phyloP scores from a whole-genome alignment of 2,113 vertebrate species.

The Zosterops borbonicus region DNA sequence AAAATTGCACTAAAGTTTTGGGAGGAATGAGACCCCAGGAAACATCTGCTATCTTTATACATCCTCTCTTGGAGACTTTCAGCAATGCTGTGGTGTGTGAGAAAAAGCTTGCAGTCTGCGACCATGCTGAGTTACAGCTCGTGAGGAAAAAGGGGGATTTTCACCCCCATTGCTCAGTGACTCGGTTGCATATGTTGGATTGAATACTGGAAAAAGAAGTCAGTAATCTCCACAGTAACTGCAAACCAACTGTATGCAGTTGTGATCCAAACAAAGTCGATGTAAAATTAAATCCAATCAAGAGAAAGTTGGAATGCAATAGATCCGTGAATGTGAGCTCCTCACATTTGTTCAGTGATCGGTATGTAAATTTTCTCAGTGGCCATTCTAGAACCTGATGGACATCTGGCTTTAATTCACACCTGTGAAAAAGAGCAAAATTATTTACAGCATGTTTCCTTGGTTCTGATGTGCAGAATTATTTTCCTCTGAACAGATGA shows the following conservation, averaged over 20 bases:
- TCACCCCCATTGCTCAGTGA: slow-evolving; percentile 65
- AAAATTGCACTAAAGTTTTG: slow-evolving; percentile 64
- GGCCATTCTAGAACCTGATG: slow-evolving; percentile 54
- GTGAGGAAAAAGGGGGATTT: slow-evolving; percentile 63
- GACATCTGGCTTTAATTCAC: slow-evolving; percentile 58
- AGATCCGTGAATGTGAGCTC: slow-evolving; percentile 53
- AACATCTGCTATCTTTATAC: slow-evolving; percentile 70
- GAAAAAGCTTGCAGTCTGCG: slow-evolving; percentile 61
- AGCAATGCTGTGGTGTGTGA: slow-evolving; percentile 58
- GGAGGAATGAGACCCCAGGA: slow-evolving; percentile 70
- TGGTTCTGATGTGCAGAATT: slow-evolving; percentile 50
- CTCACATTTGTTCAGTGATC: slow-evolving; percentile 45
- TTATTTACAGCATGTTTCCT: slow-evolving; percentile 54
- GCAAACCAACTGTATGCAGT: slow-evolving; percentile 65
- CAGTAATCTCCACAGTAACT: slow-evolving; percentile 69
- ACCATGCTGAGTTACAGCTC: slow-evolving; percentile 71
- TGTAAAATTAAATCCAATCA: slow-evolving; percentile 52
- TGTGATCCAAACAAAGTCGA: slow-evolving; percentile 54
- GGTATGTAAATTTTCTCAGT: slow-evolving; percentile 44
- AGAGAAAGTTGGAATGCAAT: slow-evolving; percentile 43
- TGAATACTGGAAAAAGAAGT: slow-evolving; percentile 74
- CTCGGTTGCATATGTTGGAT: slow-evolving; percentile 74
- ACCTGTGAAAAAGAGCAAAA: slow-evolving; percentile 49
- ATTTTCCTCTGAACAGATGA: slow-evolving; percentile 33
- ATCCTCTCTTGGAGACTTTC: slow-evolving; percentile 70